Evolutionary conservation across 2,888 invertebrate species (phyloP).

Genomic region (Lithophane leautieri): DNA sequence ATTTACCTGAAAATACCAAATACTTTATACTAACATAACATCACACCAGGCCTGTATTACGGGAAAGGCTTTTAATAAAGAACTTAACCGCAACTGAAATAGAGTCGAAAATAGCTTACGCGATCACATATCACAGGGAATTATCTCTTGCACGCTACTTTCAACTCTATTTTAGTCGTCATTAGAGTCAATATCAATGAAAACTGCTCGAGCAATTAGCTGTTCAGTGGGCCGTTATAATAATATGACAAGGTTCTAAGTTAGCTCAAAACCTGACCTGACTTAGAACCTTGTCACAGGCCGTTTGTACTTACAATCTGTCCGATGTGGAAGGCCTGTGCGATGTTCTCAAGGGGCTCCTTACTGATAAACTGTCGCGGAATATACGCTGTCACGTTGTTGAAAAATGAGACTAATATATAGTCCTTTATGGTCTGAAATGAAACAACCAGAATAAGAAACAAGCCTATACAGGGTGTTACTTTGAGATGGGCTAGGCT

Average conservation of each 20-base stretch:
- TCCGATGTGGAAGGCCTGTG: constrained; percentile 89
- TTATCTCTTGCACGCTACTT: background rate
- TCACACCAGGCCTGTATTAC: too few relatives aligned
- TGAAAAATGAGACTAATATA: constrained; percentile 91
- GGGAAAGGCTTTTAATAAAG: background rate
- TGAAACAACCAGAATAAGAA: background rate
- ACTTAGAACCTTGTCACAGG: constrained; percentile 9
- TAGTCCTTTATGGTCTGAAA: constrained; percentile 84
- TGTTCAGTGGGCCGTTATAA: background rate
- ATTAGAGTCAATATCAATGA: background rate
- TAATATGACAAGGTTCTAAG: constrained; percentile 7
- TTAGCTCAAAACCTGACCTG: background rate
- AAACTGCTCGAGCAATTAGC: background rate
- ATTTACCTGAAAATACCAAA: constrained; percentile 82
- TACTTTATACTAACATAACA: too few relatives aligned
- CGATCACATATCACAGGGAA: background rate
- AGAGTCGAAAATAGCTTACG: background rate
- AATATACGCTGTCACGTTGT: constrained; percentile 89
- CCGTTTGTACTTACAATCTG: constrained; percentile 88
- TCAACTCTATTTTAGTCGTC: background rate
- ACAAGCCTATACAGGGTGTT: background rate
- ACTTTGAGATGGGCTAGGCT: background rate
- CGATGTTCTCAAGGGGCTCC: constrained; percentile 75
- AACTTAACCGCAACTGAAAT: background rate
- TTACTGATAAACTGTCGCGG: constrained; percentile 77